Percentiles rank a stretch among this genome's conserved stretches.
phyloP scores from a whole-genome alignment of 2,797 vertebrate species.

The Enteromius mattozi region DNA sequence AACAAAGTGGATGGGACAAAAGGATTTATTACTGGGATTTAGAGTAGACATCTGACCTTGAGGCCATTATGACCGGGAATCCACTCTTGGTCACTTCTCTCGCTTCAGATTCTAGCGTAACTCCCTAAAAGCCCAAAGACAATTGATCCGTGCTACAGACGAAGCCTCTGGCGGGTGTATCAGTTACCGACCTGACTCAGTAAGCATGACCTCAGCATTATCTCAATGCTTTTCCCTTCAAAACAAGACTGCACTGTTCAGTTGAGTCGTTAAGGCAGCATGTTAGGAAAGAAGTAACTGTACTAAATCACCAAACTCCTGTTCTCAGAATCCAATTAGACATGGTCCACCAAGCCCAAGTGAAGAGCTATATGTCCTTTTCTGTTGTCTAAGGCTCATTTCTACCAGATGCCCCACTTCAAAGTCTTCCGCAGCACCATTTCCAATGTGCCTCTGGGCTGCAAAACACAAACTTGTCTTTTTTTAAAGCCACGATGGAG shows the following conservation, averaged over 20 bases:
- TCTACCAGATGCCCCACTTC: background rate
- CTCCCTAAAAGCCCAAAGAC: constrained; percentile 2
- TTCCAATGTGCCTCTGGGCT: background rate
- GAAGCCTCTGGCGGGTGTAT: background rate
- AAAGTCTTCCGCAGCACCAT: background rate
- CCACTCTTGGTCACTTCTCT: background rate
- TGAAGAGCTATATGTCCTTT: background rate
- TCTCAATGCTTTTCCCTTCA: background rate
- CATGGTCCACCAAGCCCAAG: background rate
- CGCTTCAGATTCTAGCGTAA: constrained; percentile 9
- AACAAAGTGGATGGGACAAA: constrained; percentile 32
- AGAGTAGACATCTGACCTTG: constrained; percentile 13
- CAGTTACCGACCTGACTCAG: constrained; percentile 4
- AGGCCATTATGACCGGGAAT: background rate
- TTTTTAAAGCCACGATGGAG: constrained; percentile 12
- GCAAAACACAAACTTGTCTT: constrained; percentile 16
- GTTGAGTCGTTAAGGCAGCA: background rate
- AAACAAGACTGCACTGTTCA: background rate
- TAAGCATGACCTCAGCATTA: background rate
- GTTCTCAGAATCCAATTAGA: constrained; percentile 9
- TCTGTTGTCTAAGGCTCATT: background rate
- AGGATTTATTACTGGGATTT: constrained; percentile 33
- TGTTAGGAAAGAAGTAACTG: background rate
- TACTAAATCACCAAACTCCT: constrained; percentile 1
- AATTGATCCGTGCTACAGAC: constrained; percentile 46